Base-by-base conservation (phyloP, 2,113 vertebrate genomes). In the Ranitomeya variabilis region DNA sequence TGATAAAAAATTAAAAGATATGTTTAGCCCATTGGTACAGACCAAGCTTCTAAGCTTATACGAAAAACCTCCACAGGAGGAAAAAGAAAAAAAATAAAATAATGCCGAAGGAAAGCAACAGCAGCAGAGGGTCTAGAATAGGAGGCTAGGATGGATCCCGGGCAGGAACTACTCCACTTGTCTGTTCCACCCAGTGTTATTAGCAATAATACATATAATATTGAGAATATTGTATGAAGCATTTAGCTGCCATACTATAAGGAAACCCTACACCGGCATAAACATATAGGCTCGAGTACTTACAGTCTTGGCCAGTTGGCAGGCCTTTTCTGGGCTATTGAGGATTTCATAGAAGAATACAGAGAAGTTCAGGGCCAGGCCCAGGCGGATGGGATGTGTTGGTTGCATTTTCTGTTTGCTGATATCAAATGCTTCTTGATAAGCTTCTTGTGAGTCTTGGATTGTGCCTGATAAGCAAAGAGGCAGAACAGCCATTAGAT, bases 341-440 rank as follows among this genome's bases (percentile, higher is more conserved):
- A 98, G 96, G 91, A 99, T 99, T 96, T 99, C 98, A 26, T 99
- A 99, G 94, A 94, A 98, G 94, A 99, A 99, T 93, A 99, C 98
- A 1, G 98, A 99, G 93, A 97, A 99, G 94, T 99, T 99, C 85
- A 99, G 97, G 89, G 98, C 98, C 95, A 99, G 93, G 74, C 98
- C 98, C 94, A 99, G 91, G 90, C 98, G 98, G 90, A 99, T 99
- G 37, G 98, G 98, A 92, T 99, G 98, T 90, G 98, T 99, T 85
- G 97, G 94, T 26, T 96, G 95, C 98, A 99, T 98, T 89, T 96
- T 94, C 71, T 94, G 92, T 93, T 95, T 95, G 94, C 98, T 97
- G 94, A 97, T 96, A 55, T 97, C 93, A 89, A 97, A 97, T 1
- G 98, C 98, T 55, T 95, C 92, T 91, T 96, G 94, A 93, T 99